Evolutionary conservation across 2,113 vertebrate genomes (phyloP), one percentile per base, ranked within the genome.

Genomic region (Mormyrus lacerda): DNA sequence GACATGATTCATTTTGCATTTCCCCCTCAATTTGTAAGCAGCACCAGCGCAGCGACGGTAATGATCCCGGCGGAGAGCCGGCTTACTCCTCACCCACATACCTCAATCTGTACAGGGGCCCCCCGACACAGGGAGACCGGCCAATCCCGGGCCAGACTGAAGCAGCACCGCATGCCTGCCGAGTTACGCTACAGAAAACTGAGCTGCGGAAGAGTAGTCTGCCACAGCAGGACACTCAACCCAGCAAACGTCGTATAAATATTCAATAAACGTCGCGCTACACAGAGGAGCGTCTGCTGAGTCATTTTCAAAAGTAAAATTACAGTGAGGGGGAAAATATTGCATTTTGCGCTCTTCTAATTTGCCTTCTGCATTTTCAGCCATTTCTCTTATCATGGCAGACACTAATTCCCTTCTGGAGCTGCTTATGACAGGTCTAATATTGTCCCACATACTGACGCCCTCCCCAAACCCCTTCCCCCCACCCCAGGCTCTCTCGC

Each of bases 371-470:
- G 24, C n/a, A 47, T 31, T 47, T 48, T n/a, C 76, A 69, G 44
- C 85, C 48, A n/a, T 55, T 65, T 48, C 31, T 69, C 65, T 90
- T 87, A 90, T 88, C 86, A 19, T 55, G 11, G 50, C 73, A 2
- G 73, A 85, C 76, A 65, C 86, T 88, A 84, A 88, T 88, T 42
- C 87, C 87, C 42, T 83, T 90, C 17, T 42, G n/a, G 83, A 19
- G 50, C 83, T 44, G 35, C 24, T 55, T 35, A 39, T 84, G 51
- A 90, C 87, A 90, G 51, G 55, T 84, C 69, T 90, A 88, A 90
- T 88, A 45, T 61, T 83, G 86, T 90, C 87, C 51, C 85, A 48
- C 50, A 69, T 87, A 79, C 85, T 50, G 47, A 44, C 48, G 10
- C 85, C 27, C 35, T 21, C 21, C 82, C 35, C 69, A 39, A 35